Evolutionary conservation across 92 coral and sea anemone species (phyloP), one percentile per base, ranked within the genome.

Genomic region (Phenganax stokvisi): DNA sequence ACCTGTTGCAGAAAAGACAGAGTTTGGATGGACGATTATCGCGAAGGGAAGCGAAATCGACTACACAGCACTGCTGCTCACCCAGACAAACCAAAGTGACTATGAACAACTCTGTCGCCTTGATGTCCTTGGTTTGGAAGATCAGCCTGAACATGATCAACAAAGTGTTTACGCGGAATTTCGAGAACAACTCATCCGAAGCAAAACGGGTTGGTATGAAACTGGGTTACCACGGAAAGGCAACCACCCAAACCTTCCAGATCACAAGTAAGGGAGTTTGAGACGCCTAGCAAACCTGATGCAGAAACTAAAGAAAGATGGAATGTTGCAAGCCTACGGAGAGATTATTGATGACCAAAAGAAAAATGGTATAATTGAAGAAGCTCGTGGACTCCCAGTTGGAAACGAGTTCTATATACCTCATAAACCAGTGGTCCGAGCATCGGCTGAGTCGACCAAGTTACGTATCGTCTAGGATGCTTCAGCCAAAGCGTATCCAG

Each of bases 391-490:
- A 12, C 44, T 51, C 16, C 69, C 72, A 6, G 51, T 53, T 27
- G 83, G 83, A 16, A 61, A 9, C 16, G 72, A 60, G 12, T 63
- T 79, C 65, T 79, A 79, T 63, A 79, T 79, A 13, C 55, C 83
- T 6, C 82, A 78, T 54, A 78, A 62, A 47, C 72, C 60, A 53
- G 83, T 79, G 65, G 83, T 79, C 17, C n/a, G 29, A 1, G 69
- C n/a, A 62, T 44, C 47, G 12, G 83, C 62, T 6, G 83, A 79
- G 13, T 79, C 74, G 12, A 84, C 83, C 30, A 84, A 84, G 20
- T 66, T 76, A 16, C 28, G 83, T 3, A 66, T 76, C 0, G 87
- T 84, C n/a, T 84, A 84, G 56, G 87, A 84, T 4, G 87, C 83
- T 3, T 76, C 87, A 7, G 87, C 87, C 0, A 9, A 56, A 17